phyloP scores from a whole-genome alignment of 2,113 vertebrate genomes.

The Chitala chitala region DNA sequence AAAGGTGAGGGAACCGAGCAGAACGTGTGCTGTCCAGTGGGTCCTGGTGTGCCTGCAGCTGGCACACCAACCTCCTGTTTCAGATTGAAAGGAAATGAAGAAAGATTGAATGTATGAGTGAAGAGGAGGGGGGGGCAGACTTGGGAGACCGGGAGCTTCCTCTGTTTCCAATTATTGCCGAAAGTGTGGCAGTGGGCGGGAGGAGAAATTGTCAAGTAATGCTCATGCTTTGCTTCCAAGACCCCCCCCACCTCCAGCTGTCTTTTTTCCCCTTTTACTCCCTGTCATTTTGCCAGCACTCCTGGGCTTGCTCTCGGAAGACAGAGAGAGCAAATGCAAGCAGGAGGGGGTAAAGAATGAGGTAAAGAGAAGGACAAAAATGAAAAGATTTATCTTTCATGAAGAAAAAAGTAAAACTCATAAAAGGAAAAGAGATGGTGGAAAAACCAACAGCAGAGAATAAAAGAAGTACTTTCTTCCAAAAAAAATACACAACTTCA shows the following conservation, averaged over 20 bases:
- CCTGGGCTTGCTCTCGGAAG: not conserved
- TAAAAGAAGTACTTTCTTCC: not conserved
- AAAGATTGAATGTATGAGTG: too few relatives aligned
- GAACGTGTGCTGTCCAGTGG: not conserved
- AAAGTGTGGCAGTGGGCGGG: not conserved
- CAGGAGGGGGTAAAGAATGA: not conserved
- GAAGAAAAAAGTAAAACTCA: not conserved
- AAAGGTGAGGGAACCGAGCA: too few relatives aligned
- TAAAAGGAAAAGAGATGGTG: not conserved
- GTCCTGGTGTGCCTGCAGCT: not conserved
- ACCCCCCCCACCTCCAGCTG: not conserved
- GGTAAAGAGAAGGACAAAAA: too few relatives aligned
- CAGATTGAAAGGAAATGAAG: not conserved
- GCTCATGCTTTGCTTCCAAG: not conserved
- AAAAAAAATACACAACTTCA: not conserved
- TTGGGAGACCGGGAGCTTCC: not conserved
- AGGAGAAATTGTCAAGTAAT: not conserved
- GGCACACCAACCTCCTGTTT: not conserved
- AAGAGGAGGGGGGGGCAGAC: not conserved
- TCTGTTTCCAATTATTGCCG: conserved; percentile 2
- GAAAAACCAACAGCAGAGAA: not conserved
- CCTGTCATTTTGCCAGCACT: not conserved
- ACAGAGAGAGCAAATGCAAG: not conserved
- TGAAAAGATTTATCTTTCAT: not conserved
- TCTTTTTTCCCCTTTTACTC: not conserved